Conservation (phyloP, 2,888 invertebrate genomes). For the Acanthosepion lycidas region DNA sequence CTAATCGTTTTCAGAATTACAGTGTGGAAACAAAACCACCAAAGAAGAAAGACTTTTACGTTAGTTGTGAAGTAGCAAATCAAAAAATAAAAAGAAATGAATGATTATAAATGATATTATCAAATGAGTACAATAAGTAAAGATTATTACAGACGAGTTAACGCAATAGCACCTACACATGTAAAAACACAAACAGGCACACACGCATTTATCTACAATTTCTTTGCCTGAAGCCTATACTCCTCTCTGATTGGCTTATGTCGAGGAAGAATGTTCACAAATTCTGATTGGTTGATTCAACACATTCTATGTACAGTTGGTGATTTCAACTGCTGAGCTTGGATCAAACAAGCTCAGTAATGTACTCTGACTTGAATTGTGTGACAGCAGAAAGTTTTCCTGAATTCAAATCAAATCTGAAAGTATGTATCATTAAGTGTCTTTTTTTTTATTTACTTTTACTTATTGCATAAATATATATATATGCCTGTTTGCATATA, state of each 20-base stretch:
- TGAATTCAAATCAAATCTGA: neutral
- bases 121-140: neutral
- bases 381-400: neutral
- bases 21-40: neutral
- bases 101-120: neutral
- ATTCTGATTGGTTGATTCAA: neutral
- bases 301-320: neutral
- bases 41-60: neutral
- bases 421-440: conserved; percentile 21
- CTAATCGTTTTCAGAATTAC: neutral
- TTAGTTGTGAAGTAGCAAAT: neutral
- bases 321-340: neutral
- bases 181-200: neutral
- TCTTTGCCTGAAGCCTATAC: neutral
- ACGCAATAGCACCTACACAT: neutral
- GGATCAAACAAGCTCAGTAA: neutral
- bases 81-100: neutral
- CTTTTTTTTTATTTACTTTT: neutral
- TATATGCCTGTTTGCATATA: too few species aligned
- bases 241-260: neutral
- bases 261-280: neutral
- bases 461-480: neutral
- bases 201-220: neutral
- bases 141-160: neutral
- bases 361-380: neutral